These are phyloP conservation scores for Pelvicachromis taeniatus DNA, from an alignment of 2,113 vertebrate species.

Conservation along the genomic window DNA sequence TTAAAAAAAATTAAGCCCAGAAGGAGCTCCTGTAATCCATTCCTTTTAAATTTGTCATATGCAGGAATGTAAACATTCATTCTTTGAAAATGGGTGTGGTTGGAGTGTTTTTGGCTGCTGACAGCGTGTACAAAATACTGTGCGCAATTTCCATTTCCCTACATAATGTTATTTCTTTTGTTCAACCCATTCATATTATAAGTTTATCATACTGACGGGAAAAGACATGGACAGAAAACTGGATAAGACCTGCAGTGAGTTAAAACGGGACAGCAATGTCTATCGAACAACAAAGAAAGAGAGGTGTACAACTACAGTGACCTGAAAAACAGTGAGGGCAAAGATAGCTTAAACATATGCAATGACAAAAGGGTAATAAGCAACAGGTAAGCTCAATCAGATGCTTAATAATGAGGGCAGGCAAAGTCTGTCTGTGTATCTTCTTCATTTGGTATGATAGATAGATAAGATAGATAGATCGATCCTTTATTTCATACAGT, in stretches of 20 bases:
- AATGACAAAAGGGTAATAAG: not conserved
- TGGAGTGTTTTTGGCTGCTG: not conserved
- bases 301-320: not conserved
- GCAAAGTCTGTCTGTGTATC: too few species aligned
- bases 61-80: not conserved
- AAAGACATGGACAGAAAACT: not conserved
- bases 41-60: not conserved
- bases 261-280: not conserved
- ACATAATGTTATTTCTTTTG: not conserved
- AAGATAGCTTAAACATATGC: too few species aligned
- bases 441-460: too few species aligned
- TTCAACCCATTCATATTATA: not conserved
- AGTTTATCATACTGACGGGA: not conserved
- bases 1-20: not conserved
- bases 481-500: too few species aligned
- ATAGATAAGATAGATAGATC: too few species aligned
- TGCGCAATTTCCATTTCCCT: not conserved
- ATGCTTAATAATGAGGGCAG: not conserved
- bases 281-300: not conserved
- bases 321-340: not conserved
- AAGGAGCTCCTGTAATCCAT: not conserved
- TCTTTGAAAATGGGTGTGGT: not conserved
- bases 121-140: not conserved
- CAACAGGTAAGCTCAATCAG: not conserved
- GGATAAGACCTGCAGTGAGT: not conserved